These are phyloP conservation scores for Hirtodrosophila duncani DNA, from an alignment of 2,888 invertebrate species.

Conservation along the genomic window DNA sequence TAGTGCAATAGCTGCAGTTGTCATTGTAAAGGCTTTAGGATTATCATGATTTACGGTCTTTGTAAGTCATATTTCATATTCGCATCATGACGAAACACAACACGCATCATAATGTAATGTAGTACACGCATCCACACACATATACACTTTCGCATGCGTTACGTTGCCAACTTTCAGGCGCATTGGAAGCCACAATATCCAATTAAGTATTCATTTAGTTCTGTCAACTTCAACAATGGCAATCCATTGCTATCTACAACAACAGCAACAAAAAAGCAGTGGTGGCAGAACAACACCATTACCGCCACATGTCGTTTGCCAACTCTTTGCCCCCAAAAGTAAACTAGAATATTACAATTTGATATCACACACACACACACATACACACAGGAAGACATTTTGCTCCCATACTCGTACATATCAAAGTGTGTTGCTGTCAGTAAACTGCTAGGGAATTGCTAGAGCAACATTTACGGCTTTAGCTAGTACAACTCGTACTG, in stretches of 20 bases:
- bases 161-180: constrained; percentile 44
- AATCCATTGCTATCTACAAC: constrained; percentile 23
- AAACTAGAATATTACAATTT: constrained; percentile 58
- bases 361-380: constrained; percentile 38
- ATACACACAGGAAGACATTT: too few relatives aligned
- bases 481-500: too few relatives aligned
- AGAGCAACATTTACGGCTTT: constrained; percentile 9
- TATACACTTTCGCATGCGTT: neutral
- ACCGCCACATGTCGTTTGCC: constrained; percentile 1
- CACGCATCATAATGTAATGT: too few relatives aligned
- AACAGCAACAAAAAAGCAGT: constrained; percentile 5
- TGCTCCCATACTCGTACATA: constrained; percentile 9
- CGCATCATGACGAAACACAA: too few relatives aligned
- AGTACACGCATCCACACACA: too few relatives aligned
- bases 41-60: too few relatives aligned
- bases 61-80: too few relatives aligned
- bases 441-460: constrained; percentile 36
- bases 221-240: constrained; percentile 52
- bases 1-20: too few relatives aligned
- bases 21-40: too few relatives aligned
- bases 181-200: constrained; percentile 58
- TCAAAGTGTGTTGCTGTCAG: constrained; percentile 37
- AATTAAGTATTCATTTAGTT: constrained; percentile 67
- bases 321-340: constrained; percentile 20
- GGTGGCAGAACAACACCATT: constrained; percentile 9